Evolutionary conservation across 2,888 invertebrate species (phyloP), one percentile per base, ranked within the genome.

Genomic region (Agrotis exclamationis): DNA sequence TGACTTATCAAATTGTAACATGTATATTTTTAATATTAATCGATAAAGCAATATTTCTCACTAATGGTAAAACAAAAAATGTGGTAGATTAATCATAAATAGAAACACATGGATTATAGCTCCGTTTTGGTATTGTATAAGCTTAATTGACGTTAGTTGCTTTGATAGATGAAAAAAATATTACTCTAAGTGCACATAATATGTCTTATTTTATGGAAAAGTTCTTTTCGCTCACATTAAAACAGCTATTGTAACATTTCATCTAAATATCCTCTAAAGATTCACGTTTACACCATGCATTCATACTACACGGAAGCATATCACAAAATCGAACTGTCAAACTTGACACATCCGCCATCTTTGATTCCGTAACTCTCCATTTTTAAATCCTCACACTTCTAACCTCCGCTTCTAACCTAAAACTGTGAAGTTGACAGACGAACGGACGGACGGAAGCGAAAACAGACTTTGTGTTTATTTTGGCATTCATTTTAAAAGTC

Each of bases 361-460:
- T 63, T 18, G 3, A 48, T 48, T 50, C 7, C 1, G 11, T 2
- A 7, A 11, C 3, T 0, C 18, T 70, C 74, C 74, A 75, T 75
- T 59, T 75, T 20, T 54, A 63, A 24, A 44, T 75, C 6, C 44
- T 70, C 70, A 0, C 0, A 1, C 6, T 62, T 11, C 33, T 24
- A 64, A 64, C 56, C 39, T 62, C n/a, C n/a, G n/a, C n/a, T n/a
- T n/a, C n/a, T 24, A 64, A 64, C 56, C 39, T 62, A 77, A 77
- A 77, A 57, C 45, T 16, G 56, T 45, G 5, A 22, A 33, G 56
- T 63, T 68, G 79, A 83, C 79, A 63, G 83, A 79, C 68, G 22
- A 44, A 62, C 83, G 83, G 82, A 83, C 68, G 22, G 51, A 62
- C 83, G 83, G 83, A 83, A 79, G 63, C 58, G 62, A 33, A 62